Base-by-base conservation (phyloP, 2,888 invertebrate genomes). In the Polydrusus cervinus region DNA sequence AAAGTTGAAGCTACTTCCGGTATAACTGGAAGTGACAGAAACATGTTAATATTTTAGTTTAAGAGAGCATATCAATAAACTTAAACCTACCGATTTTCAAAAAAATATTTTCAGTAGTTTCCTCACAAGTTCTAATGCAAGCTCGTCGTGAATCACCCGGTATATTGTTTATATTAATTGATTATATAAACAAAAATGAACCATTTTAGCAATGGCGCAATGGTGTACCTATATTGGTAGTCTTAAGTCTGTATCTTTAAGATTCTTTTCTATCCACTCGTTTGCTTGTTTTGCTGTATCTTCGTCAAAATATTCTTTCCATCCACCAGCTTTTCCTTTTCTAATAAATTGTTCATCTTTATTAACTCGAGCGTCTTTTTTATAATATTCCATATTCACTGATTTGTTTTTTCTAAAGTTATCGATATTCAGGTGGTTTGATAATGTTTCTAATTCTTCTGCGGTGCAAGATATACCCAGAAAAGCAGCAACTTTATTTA, bases 381-480 rank as follows among this genome's bases (percentile, higher is more conserved):
- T 89, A 62, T 91, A 89, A 74, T 92, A 5, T 25, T 25, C 90
- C 65, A 89, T 84, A 84, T 97, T 97, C 0, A 96, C 93, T 7
- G 93, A 92, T 61, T 92, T 90, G 87, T 97, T 97, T 13, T 91
- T 89, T 79, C 93, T 93, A 88, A 98, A 97, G 84, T 92, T 94
- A 9, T 93, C 90, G 78, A 98, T 95, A 82, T 92, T 90, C 75
- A 97, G 90, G 84, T 97, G 95, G 9, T 93, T 87, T 11, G 90
- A 89, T 3, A 97, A 87, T 18, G 87, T 86, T 0, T 87, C 83
- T 0, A 95, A 84, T 83, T 95, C 89, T 18, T 90, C 89, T 0
- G 88, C 87, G 0, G 88, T 88, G 74, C 91, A 89, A 0, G 85
- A 81, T 83, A 92, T 92, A 49, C 87, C 89, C 43, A 94, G 87